Conservation (phyloP, 2,113 vertebrate species). For the Ophthalmotilapia sp. region DNA sequence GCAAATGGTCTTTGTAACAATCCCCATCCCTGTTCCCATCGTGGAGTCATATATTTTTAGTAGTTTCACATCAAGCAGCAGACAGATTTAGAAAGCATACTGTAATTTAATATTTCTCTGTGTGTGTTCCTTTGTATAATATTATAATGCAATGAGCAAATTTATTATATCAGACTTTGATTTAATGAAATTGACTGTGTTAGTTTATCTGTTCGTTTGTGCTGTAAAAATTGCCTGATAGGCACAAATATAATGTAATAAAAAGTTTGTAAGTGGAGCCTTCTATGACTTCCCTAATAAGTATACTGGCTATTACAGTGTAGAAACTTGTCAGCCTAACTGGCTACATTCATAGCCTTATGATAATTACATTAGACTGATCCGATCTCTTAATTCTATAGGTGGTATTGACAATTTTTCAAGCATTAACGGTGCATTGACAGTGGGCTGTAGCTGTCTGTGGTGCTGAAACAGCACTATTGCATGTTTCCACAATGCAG, state of each 20-base stretch:
- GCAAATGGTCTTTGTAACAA: background rate
- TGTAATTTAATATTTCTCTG: background rate
- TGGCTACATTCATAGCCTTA: background rate
- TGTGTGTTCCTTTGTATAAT: background rate
- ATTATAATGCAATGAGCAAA: background rate
- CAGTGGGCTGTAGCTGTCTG: slow-evolving; percentile 2
- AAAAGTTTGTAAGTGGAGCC: background rate
- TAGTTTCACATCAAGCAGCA: background rate
- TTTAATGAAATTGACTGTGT: background rate
- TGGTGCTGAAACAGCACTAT: slow-evolving; percentile 44
- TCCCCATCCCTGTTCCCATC: background rate
- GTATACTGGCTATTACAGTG: background rate
- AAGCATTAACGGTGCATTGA: background rate
- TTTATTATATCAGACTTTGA: background rate
- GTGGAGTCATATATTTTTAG: background rate
- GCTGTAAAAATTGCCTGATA: background rate
- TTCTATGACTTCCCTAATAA: background rate
- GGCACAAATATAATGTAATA: background rate
- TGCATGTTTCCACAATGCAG: background rate
- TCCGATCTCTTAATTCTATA: background rate
- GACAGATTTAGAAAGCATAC: background rate
- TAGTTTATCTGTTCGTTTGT: background rate
- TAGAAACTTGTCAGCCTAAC: background rate
- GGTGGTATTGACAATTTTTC: background rate
- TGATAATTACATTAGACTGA: background rate